Evolutionary conservation across 2,113 vertebrate genomes (phyloP).

Genomic region (Aythya baeri): DNA sequence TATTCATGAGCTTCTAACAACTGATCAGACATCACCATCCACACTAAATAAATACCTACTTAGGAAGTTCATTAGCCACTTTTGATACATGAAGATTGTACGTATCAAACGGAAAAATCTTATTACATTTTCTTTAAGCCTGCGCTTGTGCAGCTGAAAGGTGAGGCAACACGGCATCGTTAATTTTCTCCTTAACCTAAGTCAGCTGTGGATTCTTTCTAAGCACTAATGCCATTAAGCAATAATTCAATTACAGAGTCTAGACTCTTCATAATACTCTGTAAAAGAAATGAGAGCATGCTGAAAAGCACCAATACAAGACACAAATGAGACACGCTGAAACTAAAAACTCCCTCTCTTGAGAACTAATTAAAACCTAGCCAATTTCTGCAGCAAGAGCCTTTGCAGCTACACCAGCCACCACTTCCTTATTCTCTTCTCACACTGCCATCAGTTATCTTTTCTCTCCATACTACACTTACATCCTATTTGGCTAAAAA

Average conservation of each 20-base stretch:
- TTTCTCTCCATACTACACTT: rapidly evolving
- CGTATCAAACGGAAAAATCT: not conserved
- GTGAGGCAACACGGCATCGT: not conserved
- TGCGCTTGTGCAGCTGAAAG: not conserved
- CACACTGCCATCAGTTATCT: too few species aligned
- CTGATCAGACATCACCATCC: not conserved
- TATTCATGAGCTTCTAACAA: not conserved
- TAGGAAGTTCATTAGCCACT: not conserved
- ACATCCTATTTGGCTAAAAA: not conserved
- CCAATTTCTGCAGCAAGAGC: not conserved
- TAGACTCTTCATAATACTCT: not conserved
- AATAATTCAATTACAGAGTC: slow-evolving; percentile 5
- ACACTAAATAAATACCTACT: not conserved
- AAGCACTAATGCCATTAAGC: not conserved
- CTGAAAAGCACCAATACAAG: not conserved
- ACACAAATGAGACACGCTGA: not conserved
- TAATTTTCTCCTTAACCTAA: not conserved
- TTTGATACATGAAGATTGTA: rapidly evolving
- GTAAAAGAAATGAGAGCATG: not conserved
- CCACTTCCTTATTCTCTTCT: too few species aligned
- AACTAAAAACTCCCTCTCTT: not conserved
- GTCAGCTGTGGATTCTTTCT: not conserved
- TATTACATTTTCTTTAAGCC: not conserved
- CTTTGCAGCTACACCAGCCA: too few species aligned
- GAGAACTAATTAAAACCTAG: not conserved